phyloP scores from a whole-genome alignment of 2,888 invertebrate species.

The Mesorhabditis belari region DNA sequence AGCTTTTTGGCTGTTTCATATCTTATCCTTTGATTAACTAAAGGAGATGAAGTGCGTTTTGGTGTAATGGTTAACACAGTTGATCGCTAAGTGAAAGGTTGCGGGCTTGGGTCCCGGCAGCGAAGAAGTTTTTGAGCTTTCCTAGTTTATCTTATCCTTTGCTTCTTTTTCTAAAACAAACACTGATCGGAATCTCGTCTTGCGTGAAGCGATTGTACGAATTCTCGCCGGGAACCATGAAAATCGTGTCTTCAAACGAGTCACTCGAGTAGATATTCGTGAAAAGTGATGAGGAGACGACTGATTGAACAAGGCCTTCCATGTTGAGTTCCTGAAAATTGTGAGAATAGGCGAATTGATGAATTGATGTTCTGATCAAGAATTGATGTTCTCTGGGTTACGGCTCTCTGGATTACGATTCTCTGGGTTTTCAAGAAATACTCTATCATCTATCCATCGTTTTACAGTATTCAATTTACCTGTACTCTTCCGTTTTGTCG shows the following conservation, averaged over 20 bases:
- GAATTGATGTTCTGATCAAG: too few species aligned
- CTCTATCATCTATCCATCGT: conserved; percentile 57
- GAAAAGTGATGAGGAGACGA: conserved; percentile 19
- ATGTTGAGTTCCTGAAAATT: conserved; percentile 17
- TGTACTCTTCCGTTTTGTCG: conserved; percentile 59
- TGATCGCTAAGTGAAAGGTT: too few species aligned
- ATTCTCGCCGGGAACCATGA: conserved; percentile 34
- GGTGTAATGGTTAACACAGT: too few species aligned
- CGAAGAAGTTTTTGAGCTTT: too few species aligned
- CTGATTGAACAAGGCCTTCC: conserved; percentile 8
- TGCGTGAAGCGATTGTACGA: neutral
- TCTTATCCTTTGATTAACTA: too few species aligned
- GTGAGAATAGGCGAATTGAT: too few species aligned
- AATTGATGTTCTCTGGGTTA: neutral
- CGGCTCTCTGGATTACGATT: neutral
- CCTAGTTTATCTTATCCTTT: neutral
- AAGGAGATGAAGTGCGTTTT: too few species aligned
- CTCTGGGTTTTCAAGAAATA: neutral
- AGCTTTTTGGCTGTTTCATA: neutral
- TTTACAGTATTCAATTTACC: conserved; percentile 54
- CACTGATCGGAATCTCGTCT: neutral
- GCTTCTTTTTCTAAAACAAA: neutral
- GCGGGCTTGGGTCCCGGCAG: too few species aligned
- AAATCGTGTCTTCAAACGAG: conserved; percentile 22
- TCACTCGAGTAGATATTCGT: conserved; percentile 31